Conservation (phyloP, 2,113 vertebrate species). For the Glaucidium brasilianum region DNA sequence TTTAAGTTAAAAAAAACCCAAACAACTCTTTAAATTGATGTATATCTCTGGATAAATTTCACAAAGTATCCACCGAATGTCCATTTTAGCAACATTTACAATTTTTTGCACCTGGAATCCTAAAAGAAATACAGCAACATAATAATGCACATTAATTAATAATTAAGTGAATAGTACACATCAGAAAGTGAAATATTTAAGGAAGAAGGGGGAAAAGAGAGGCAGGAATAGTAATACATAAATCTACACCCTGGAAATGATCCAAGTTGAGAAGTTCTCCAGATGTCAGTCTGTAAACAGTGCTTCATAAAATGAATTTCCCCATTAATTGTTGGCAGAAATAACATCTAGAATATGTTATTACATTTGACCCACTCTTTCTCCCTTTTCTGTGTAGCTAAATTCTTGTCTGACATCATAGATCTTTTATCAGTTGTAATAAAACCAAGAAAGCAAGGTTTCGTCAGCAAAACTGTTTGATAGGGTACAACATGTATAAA, state of each 20-base stretch:
- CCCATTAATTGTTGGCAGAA: constrained; percentile 72
- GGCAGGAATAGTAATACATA: constrained; percentile 56
- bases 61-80: neutral
- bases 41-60: neutral
- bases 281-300: constrained; percentile 82
- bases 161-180: constrained; percentile 57
- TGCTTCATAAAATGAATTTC: constrained; percentile 72
- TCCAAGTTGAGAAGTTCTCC: constrained; percentile 79
- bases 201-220: neutral
- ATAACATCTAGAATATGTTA: constrained; percentile 31
- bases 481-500: constrained; percentile 5
- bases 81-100: neutral
- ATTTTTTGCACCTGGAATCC: neutral
- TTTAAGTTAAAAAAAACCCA: neutral
- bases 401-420: constrained; percentile 33
- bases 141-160: constrained; percentile 37
- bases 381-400: constrained; percentile 4
- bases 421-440: constrained; percentile 59
- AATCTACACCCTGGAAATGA: constrained; percentile 67
- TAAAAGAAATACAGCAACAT: constrained; percentile 28
- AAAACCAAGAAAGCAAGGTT: constrained; percentile 23
- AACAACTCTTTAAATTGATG: neutral
- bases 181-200: constrained; percentile 55
- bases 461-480: constrained; percentile 43
- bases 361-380: constrained; percentile 42